Evolutionary conservation across 1,140 invertebrate species (phyloP).

Genomic region (Drosophila kepulauana): DNA sequence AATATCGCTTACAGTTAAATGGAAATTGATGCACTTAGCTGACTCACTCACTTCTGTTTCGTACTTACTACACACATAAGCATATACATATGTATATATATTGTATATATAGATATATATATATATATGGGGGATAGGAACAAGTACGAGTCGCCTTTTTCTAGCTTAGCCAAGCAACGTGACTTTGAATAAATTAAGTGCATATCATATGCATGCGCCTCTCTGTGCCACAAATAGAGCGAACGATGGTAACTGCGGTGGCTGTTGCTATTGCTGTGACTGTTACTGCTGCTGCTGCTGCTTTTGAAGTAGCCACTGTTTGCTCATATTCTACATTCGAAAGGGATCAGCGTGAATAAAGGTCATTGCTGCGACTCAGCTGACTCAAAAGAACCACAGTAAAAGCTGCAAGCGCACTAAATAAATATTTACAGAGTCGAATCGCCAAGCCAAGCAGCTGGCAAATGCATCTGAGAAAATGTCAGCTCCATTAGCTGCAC

Average conservation of each 20-base stretch:
- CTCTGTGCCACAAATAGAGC: constrained; percentile 62
- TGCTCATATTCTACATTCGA: constrained; percentile 35
- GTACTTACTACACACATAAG: constrained; percentile 34
- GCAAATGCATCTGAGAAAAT: constrained; percentile 10
- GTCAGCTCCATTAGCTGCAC: constrained; percentile 5
- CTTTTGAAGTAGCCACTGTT: constrained; percentile 22
- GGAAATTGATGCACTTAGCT: constrained; percentile 84
- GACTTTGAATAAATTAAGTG: constrained; percentile 80
- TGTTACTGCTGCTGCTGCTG: not conserved
- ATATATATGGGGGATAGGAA: constrained; percentile 18
- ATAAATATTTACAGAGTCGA: constrained; percentile 5
- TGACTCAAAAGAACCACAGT: constrained; percentile 3
- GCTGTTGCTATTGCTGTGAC: constrained; percentile 6
- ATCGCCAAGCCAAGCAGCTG: not conserved
- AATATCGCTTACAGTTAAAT: constrained; percentile 84
- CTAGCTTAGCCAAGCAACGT: constrained; percentile 65
- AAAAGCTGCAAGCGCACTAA: constrained; percentile 3
- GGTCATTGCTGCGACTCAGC: constrained; percentile 20
- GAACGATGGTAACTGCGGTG: constrained; percentile 35
- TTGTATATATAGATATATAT: not conserved
- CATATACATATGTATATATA: not conserved
- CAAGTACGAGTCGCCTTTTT: constrained; percentile 52
- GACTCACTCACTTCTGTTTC: constrained; percentile 78
- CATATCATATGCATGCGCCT: constrained; percentile 69
- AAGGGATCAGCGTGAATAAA: constrained; percentile 42